Evolutionary conservation across 2,797 vertebrate species (phyloP).

Genomic region (Pseudocheirus occidentalis): DNA sequence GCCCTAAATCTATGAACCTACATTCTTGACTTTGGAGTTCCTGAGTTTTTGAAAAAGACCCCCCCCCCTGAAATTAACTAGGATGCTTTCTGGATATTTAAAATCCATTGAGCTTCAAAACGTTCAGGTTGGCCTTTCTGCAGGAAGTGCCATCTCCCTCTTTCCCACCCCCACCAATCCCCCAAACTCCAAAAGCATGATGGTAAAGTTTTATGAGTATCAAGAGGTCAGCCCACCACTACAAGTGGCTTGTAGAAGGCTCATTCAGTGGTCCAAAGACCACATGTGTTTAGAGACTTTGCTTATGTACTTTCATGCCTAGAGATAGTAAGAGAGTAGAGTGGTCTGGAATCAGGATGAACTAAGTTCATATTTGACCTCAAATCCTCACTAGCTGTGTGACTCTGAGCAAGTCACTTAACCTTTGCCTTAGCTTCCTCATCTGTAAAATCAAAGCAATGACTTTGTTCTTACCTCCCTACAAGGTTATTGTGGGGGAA

Average conservation of each 20-base stretch:
- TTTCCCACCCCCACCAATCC: not conserved
- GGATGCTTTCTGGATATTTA: not conserved
- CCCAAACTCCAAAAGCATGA: not conserved
- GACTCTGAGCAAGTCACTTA: not conserved
- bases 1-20: too few relatives aligned
- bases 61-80: not conserved
- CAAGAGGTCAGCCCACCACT: not conserved
- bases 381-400: not conserved
- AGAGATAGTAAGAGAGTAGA: too few relatives aligned
- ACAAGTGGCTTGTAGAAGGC: not conserved
- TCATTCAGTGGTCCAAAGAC: too few relatives aligned
- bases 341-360: too few relatives aligned
- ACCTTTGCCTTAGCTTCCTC: too few relatives aligned
- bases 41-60: too few relatives aligned
- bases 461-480: too few relatives aligned
- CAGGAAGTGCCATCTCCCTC: not conserved
- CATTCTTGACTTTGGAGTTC: too few relatives aligned
- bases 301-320: too few relatives aligned
- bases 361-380: not conserved
- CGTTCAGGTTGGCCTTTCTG: not conserved
- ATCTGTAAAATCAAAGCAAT: too few relatives aligned
- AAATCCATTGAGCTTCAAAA: not conserved
- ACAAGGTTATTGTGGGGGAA: too few relatives aligned
- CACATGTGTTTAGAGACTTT: too few relatives aligned
- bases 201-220: not conserved